Percentiles rank a stretch among this genome's conserved stretches.
Conservation (phyloP, 2,797 vertebrate genomes). For the Acrossocheilus fasciatus region DNA sequence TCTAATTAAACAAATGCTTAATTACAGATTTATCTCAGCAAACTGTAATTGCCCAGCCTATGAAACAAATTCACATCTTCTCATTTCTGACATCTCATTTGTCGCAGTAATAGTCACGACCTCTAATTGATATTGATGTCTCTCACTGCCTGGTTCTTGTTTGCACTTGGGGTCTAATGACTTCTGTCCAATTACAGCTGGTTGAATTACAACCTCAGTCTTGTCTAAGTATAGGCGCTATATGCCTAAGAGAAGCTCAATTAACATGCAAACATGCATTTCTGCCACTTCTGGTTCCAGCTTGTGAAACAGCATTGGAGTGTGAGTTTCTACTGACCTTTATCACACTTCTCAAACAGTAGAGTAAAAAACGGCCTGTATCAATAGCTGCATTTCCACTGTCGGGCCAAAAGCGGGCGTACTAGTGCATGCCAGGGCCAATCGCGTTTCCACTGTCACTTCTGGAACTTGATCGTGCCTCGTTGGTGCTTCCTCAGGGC, state of each 20-base stretch:
- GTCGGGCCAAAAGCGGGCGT: no score
- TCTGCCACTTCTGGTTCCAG: neutral
- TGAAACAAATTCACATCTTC: conserved; percentile 61
- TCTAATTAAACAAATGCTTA: conserved; percentile 56
- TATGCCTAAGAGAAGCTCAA: conserved; percentile 10
- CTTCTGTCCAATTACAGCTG: conserved; percentile 58
- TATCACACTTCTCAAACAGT: neutral
- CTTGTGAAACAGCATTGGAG: neutral
- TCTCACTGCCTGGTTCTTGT: conserved; percentile 50
- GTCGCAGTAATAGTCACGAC: conserved; percentile 54
- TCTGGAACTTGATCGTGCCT: no score
- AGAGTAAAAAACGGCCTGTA: neutral
- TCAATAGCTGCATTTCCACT: neutral
- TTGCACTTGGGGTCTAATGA: conserved; percentile 55
- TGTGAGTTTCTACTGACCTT: neutral
- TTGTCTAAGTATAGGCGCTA: conserved; percentile 30
- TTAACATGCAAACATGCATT: conserved; percentile 3
- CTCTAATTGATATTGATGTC: conserved; percentile 62
- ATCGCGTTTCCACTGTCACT: no score
- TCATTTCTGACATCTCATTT: conserved; percentile 61
- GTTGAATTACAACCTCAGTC: conserved; percentile 54
- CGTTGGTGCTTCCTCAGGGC: no score
- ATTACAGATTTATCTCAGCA: conserved; percentile 59
- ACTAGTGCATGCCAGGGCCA: no score
- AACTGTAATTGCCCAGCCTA: conserved; percentile 58